Conservation (phyloP, 1,140 invertebrate genomes). For the Parasteatoda tepidariorum region DNA sequence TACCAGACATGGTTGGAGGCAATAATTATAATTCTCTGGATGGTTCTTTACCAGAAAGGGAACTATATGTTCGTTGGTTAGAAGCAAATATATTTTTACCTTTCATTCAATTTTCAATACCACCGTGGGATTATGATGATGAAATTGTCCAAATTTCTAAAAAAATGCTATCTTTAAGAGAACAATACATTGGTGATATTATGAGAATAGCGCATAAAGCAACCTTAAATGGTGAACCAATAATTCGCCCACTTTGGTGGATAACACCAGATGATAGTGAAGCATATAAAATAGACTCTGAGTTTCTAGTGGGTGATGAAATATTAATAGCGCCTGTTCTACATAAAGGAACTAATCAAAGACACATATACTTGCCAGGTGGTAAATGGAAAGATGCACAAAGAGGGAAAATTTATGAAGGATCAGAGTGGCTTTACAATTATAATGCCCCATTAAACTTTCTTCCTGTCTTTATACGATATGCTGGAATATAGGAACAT, state of each 20-base stretch:
- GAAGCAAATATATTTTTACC: constrained; percentile 89
- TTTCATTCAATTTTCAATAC: constrained; percentile 85
- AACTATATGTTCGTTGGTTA: constrained; percentile 91
- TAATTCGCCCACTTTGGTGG: constrained; percentile 70
- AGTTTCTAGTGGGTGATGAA: constrained; percentile 84
- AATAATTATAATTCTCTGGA: constrained; percentile 74
- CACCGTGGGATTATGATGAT: constrained; percentile 87
- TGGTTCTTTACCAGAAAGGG: constrained; percentile 71
- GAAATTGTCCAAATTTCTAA: constrained; percentile 77
- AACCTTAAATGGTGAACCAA: constrained; percentile 64
- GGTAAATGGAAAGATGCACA: constrained; percentile 77
- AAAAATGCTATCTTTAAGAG: constrained; percentile 78
- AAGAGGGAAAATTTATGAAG: constrained; percentile 67
- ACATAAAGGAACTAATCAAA: constrained; percentile 73
- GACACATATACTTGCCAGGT: constrained; percentile 82
- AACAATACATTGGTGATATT: constrained; percentile 76
- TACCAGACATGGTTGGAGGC: constrained; percentile 94
- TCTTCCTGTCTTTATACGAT: constrained; percentile 75
- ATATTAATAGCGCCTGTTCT: constrained; percentile 89
- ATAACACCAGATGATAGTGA: constrained; percentile 66
- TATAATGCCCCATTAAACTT: constrained; percentile 77
- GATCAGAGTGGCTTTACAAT: constrained; percentile 76
- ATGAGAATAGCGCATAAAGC: constrained; percentile 65
- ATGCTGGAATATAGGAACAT: background rate
- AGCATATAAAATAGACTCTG: constrained; percentile 66